Base-by-base conservation (phyloP, 1,140 invertebrate genomes). In the Yoshiicerus persimilis region DNA sequence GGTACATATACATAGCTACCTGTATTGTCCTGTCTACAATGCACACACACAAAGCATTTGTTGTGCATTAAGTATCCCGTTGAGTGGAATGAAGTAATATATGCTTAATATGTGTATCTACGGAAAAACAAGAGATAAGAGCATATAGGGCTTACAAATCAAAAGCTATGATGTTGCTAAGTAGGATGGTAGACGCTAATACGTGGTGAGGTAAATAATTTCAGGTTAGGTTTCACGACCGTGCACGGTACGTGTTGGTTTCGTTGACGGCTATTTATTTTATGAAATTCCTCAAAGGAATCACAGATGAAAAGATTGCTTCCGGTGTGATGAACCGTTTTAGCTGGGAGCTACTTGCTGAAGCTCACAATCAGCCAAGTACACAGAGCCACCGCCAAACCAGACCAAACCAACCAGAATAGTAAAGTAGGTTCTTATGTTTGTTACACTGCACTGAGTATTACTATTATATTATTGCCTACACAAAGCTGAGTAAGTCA, bases 221-320 rank as follows among this genome's bases (percentile, higher is more conserved):
- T 80, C 75, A 36, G 30, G 32, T 36, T 80, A 34, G 70, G 27
- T 77, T 77, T 77, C 32, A 80, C 75, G 20, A 36, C n/a, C 30
- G 38, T 80, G 70, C 70, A 2, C 16, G 75, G 32, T 80, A 80
- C 75, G 75, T 38, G 75, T 23, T 80, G 30, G 30, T 80, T 80
- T 80, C 27, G 75, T 80, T 80, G 75, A 10, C 75, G 75, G 75
- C 75, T 80, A 80, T 80, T 80, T 80, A 38, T 32, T 80, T 80
- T 80, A 80, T 80, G 32, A 80, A 80, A 36, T 80, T 80, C 75
- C 75, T 80, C 75, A 80, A 80, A 80, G 75, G 75, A 80, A 80
- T 80, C 75, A 36, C 75, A 80, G 75, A 80, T 80, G 75, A 80
- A 80, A 80, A 80, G 30, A 80, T 80, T 80, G 34, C 32, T 80